Evolutionary conservation across 2,113 vertebrate genomes (phyloP), one percentile per base, ranked within the genome.

Genomic region (Caranx ignobilis): DNA sequence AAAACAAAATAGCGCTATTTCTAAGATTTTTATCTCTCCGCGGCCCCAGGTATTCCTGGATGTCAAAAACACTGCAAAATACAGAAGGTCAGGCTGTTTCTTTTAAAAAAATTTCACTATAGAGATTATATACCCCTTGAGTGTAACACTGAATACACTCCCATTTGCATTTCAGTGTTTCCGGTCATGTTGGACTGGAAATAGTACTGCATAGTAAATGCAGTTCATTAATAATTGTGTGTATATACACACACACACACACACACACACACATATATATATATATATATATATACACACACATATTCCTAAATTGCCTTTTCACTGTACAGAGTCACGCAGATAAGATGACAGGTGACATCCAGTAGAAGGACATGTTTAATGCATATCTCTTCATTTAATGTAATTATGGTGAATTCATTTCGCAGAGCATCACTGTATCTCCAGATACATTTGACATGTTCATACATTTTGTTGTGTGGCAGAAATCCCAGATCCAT

Each of bases 381-480:
- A 67, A 85, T 88, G 77, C 54, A 43, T 70, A 70, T 80, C 56
- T 54, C 48, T 61, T 79, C 60, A 75, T 83, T 86, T 68, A 70
- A 88, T 72, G 63, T 54, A 59, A 59, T 72, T 86, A 83, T 81
- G 64, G 77, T 79, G 12, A 79, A 70, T 82, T 77, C 19, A 70
- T n/a, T 83, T 81, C 76, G 39, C 50, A 54, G 43, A 81, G 79
- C 65, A 21, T 66, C 60, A 10, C 45, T 39, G 37, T 64, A 57
- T 74, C 77, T 81, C 73, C 65, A 81, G 82, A 90, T 84, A 64
- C 15, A 90, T 89, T 65, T 81, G 83, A 87, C 87, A 75, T 45
- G 75, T 81, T 78, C 77, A 47, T 87, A 50, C 55, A 69, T 88
- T 83, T 68, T 77, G 67, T 85, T 37, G 41, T 56, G 86, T 77